Evolutionary conservation across 2,113 vertebrate genomes (phyloP).

Genomic region (Peromyscus leucopus): DNA sequence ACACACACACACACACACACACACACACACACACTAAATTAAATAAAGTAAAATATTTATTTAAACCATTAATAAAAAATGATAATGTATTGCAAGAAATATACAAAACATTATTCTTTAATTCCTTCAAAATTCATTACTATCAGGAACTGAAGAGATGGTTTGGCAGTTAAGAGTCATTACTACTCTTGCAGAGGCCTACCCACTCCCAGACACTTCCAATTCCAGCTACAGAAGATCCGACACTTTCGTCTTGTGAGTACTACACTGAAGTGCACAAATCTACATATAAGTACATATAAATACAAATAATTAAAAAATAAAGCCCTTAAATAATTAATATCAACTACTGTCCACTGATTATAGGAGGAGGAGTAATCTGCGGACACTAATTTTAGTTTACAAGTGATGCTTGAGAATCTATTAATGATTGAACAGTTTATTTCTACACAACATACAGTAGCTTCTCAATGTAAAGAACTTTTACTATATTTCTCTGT

Average conservation of each 20-base stretch:
- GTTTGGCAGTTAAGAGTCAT: neutral
- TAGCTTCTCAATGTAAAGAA: neutral
- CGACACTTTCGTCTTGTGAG: neutral
- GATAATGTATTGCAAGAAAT: neutral
- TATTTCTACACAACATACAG: neutral
- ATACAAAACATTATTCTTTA: neutral
- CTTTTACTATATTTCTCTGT: neutral
- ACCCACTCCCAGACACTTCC: neutral
- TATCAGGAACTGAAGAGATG: neutral
- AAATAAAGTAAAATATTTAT: neutral
- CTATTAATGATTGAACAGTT: neutral
- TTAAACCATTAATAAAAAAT: neutral
- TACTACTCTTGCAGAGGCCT: neutral
- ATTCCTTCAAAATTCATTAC: neutral
- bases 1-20: too few species aligned
- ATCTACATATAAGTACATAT: neutral
- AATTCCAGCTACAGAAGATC: neutral
- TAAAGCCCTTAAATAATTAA: neutral
- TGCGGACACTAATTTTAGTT: neutral
- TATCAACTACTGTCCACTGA: too few species aligned
- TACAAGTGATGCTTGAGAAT: neutral
- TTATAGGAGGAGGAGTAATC: neutral
- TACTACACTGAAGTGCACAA: too few species aligned
- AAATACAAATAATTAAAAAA: neutral
- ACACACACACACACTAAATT: neutral